Base-by-base conservation (phyloP, 2,113 vertebrate genomes). In the Phycodurus eques region DNA sequence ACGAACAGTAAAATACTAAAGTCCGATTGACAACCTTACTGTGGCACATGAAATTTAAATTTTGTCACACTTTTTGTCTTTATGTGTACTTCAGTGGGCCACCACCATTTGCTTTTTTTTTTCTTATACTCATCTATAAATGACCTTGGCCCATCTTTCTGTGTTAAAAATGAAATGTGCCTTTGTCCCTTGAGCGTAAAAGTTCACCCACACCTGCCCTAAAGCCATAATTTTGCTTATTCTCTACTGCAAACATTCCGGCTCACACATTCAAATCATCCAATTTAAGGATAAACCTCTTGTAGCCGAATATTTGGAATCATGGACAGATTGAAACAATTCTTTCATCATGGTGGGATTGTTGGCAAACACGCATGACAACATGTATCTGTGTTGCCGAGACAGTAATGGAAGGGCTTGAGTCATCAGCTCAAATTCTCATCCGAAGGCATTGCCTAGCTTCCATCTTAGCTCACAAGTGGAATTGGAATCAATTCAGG, bases 401-500 rank as follows among this genome's bases (percentile, higher is more conserved):
- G 19, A 44, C n/a, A 6, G 63, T 43, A 47, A 47, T 27, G 64
- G 59, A 61, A 61, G 59, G 31, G 13, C 27, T 35, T 61, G 59
- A 19, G 59, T 61, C 59, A 61, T 31, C 15, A n/a, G 56, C 27
- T 31, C 56, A 22, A 61, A 17, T 14, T 35, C 33, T 61, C 33
- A 66, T 8, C 8, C 47, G 63, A 54, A 5, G 20, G 27, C 70
- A 73, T 31, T 35, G 73, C 59, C 0, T 42, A 70, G 14, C 12
- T 20, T 67, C 54, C 67, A 65, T 82, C 59, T 73, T 2, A 46
- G 64, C 74, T 74, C 73, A 11, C 47, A 51, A 43, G 33, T 66
- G 57, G 17, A 85, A 47, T 51, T 54, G 47, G 66, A 83, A 74
- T 79, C 70, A 78, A 80, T 39, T 39, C 35, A 87, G 31, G 80